Base-by-base conservation (phyloP, 1,140 invertebrate species). In the Drosophila nannoptera region DNA sequence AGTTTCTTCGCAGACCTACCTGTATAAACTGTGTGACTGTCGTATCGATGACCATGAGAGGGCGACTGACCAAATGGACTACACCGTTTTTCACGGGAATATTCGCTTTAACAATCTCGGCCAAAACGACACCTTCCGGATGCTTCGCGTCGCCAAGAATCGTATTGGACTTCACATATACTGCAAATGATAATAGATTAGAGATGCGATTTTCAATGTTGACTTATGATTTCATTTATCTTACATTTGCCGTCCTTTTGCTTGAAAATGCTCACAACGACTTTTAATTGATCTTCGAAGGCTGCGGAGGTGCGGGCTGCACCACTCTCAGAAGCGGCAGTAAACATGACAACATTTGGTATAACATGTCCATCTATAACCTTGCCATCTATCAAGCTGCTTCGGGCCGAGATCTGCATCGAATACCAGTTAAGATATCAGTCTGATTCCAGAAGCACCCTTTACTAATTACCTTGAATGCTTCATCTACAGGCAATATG, bases 311-410 rank as follows among this genome's bases (percentile, higher is more conserved):
- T 92, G 75, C 93, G 96, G 55, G 94, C 92, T 31, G 92, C 88
- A 40, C 93, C 92, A 64, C 94, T 92, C 5, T 92, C 91, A 0
- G 96, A 94, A 0, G 96, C 93, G 69, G 94, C 92, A 3, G 96
- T 96, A 90, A 98, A 98, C 12, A 98, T 92, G 6, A 96, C 95
- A 80, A 94, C 92, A 76, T 94, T 93, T 0, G 95, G 95, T 75
- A 98, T 94, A n/a, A 98, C 93, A 89, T 98, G 97, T 11, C 96
- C 96, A 88, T 97, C 94, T 48, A 98, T 94, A 22, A 97, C 95
- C 89, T 96, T 94, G 8, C 90, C 92, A 88, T 97, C 96, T 56
- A 97, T 93, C 68, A 94, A 92, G 64, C 78, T 77, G 73, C 88
- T 89, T 43, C 88, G 84, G 9, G 88, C 72, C 11, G 87, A 77